These are phyloP conservation scores for Emys orbicularis DNA, from an alignment of 2,797 vertebrate species.

Conservation along the genomic window DNA sequence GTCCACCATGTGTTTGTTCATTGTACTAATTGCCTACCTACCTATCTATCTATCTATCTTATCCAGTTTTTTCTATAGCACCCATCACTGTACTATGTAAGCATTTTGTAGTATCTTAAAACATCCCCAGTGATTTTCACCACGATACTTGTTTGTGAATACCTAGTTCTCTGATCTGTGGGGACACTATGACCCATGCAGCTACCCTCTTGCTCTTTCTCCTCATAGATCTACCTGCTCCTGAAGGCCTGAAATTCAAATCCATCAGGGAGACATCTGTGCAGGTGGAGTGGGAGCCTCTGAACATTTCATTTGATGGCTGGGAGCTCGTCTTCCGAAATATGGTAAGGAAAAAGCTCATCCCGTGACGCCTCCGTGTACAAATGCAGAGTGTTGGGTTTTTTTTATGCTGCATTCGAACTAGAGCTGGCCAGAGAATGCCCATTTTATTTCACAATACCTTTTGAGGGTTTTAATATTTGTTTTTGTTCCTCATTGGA, in stretches of 20 bases:
- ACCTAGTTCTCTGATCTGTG: rapidly evolving
- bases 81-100: not conserved
- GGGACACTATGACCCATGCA: not conserved
- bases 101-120: not conserved
- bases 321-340: slow-evolving; percentile 98
- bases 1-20: not conserved
- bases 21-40: not conserved
- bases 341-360: slow-evolving; percentile 83
- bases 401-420: not conserved
- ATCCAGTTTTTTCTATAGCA: not conserved
- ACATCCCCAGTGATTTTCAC: not conserved
- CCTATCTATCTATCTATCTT: not conserved
- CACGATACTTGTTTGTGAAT: not conserved
- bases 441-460: not conserved
- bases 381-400: not conserved
- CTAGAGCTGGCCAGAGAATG: not conserved
- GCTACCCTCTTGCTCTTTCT: not conserved
- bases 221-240: slow-evolving; percentile 92
- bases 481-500: not conserved
- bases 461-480: not conserved
- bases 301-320: slow-evolving; percentile 93
- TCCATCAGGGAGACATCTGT: slow-evolving; percentile 94
- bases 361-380: rapidly evolving
- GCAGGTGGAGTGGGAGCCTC: slow-evolving; percentile 96
- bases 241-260: slow-evolving; percentile 97